Conservation (phyloP, 2,113 vertebrate species). For the Haplotaxodon microlepis region DNA sequence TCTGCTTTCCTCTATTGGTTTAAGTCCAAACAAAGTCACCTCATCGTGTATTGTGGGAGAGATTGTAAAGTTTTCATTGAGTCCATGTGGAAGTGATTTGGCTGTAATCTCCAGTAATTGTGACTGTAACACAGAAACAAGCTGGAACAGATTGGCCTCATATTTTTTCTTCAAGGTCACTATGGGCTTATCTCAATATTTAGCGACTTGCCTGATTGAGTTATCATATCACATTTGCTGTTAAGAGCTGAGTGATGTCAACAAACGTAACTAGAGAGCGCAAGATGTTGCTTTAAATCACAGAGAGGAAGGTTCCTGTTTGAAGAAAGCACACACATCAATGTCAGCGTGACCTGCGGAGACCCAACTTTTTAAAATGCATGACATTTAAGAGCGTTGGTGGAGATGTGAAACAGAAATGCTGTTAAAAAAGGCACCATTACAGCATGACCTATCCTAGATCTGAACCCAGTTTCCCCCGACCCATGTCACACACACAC, state of each 20-base stretch:
- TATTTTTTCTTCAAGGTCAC: slow-evolving; percentile 66
- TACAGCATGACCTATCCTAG: slow-evolving; percentile 36
- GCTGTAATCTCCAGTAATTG: slow-evolving; percentile 95
- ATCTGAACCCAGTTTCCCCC: slow-evolving; percentile 29
- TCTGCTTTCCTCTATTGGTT: slow-evolving; percentile 44
- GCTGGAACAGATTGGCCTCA: slow-evolving; percentile 91
- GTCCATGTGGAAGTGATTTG: slow-evolving; percentile 97
- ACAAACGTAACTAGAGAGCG: slow-evolving; percentile 89
- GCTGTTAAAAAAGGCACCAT: slow-evolving; percentile 30
- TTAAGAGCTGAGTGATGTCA: slow-evolving; percentile 68
- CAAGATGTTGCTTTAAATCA: slow-evolving; percentile 90
- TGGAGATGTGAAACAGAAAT: slow-evolving; percentile 48
- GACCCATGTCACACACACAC: slow-evolving; percentile 7
- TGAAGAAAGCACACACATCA: slow-evolving; percentile 43
- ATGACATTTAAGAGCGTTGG: slow-evolving; percentile 50
- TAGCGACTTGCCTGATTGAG: slow-evolving; percentile 94
- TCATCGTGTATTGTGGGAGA: slow-evolving; percentile 88
- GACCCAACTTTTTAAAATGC: slow-evolving; percentile 47
- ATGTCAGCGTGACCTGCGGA: slow-evolving; percentile 35
- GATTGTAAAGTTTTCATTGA: slow-evolving; percentile 93
- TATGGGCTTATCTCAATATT: slow-evolving; percentile 68
- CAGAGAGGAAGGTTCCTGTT: slow-evolving; percentile 64
- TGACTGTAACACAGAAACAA: slow-evolving; percentile 90
- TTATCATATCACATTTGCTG: slow-evolving; percentile 96
- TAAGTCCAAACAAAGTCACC: slow-evolving; percentile 90